Evolutionary conservation across 2,113 vertebrate genomes (phyloP).

Genomic region (Microtus oregoni): DNA sequence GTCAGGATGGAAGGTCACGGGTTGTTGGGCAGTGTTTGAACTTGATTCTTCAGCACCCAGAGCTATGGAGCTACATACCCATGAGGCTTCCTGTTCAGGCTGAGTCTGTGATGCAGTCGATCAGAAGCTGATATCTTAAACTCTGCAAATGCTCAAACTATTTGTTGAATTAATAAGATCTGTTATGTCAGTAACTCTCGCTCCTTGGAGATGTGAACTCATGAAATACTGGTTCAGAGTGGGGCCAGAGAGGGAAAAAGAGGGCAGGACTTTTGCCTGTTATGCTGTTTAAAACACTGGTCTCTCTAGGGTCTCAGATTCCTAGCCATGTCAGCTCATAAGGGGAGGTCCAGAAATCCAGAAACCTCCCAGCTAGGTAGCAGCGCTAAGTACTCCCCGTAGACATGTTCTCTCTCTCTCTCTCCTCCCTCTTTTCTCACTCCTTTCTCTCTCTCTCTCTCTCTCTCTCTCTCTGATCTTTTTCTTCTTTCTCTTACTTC

Average conservation of each 20-base stretch:
- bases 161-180: conserved; percentile 33
- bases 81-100: too few relatives aligned
- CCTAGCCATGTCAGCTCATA: not conserved
- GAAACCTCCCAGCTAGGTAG: not conserved
- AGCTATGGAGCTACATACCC: not conserved
- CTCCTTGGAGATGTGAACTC: not conserved
- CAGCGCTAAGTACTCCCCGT: not conserved
- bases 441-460: too few relatives aligned
- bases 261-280: not conserved
- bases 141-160: too few relatives aligned
- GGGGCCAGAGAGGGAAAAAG: not conserved
- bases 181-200: not conserved
- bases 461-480: not conserved
- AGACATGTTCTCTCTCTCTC: not conserved
- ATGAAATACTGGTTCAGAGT: not conserved
- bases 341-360: not conserved
- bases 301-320: not conserved
- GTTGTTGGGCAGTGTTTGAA: not conserved
- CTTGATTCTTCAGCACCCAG: not conserved
- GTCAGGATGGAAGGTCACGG: not conserved
- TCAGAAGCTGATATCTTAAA: not conserved
- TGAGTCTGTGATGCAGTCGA: not conserved
- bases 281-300: not conserved
- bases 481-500: not conserved
- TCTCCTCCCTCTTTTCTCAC: not conserved